Percentiles rank a stretch among this genome's conserved stretches.
These are phyloP conservation scores for Odontothrips loti DNA, from an alignment of 2,888 invertebrate species.

Conservation along the genomic window DNA sequence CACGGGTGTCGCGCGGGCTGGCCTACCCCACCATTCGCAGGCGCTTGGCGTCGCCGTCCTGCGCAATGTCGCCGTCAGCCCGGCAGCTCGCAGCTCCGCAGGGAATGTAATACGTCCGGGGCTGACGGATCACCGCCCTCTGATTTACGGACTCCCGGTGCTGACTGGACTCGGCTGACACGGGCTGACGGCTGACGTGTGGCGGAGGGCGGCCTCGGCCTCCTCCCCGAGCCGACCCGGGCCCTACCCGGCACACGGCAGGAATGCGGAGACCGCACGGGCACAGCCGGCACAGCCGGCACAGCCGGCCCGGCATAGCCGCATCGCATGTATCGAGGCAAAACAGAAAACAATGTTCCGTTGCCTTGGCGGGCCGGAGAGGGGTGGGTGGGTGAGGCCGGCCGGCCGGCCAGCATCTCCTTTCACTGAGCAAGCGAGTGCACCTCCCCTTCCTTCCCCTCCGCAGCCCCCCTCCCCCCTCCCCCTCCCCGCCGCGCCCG, in stretches of 20 bases:
- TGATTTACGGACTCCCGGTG: too few species aligned
- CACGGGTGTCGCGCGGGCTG: too few species aligned
- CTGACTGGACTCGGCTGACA: too few species aligned
- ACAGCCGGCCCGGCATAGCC: background rate
- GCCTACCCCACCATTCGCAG: too few species aligned
- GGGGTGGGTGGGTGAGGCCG: background rate
- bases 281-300: background rate
- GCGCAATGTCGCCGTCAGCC: too few species aligned
- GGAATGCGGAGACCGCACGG: background rate
- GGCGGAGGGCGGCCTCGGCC: too few species aligned
- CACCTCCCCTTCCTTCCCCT: background rate
- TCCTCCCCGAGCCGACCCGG: background rate
- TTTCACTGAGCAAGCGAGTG: constrained; percentile 16
- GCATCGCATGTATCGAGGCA: background rate
- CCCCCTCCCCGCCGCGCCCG: too few species aligned
- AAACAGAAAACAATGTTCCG: constrained; percentile 23
- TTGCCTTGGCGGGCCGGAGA: background rate
- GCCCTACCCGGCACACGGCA: background rate
- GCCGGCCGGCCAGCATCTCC: constrained; percentile 7
- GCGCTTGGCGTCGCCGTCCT: too few species aligned
- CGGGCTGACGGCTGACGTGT: too few species aligned
- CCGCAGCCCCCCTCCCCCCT: background rate
- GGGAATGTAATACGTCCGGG: too few species aligned
- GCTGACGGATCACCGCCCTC: too few species aligned
- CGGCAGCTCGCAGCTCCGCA: too few species aligned